Evolutionary conservation across 2,797 vertebrate species (phyloP), one percentile per base, ranked within the genome.

Genomic region (Ctenosaura bakeri): DNA sequence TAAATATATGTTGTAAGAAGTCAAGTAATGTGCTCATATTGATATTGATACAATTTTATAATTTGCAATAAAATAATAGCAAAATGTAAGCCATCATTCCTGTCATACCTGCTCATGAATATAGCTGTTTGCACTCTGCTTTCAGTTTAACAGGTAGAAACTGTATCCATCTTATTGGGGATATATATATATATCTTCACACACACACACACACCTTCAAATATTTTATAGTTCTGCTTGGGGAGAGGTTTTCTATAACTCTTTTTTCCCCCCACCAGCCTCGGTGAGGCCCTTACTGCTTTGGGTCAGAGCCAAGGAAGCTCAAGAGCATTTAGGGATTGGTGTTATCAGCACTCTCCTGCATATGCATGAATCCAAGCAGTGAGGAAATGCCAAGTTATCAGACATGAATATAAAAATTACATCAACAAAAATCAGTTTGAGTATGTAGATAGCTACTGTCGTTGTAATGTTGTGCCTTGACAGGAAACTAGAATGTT

Each of bases 401-500:
- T 64, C 87, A 92, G 85, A 26, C 64, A 20, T 46, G 89, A 26
- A 50, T 87, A 81, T 35, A 93, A 89, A 73, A 83, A 73, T 14
- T 69, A 91, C 88, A 71, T 52, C 32, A 83, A 71, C 90, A 85
- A 88, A 84, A 93, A 74, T 18, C n/a, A 14, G 83, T 81, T 90
- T 85, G n/a, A 85, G 85, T 90, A 62, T 50, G 74, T 26, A 12
- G 24, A 14, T 71, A 22, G 77, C 20, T 87, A 90, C 88, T 79
- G 92, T 90, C 87, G 89, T 64, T 66, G 16, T 81, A 66, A 78
- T 56, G 2, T 83, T 0, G 0, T 86, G n/a, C 90, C 38, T 64
- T 52, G 93, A 87, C 18, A 90, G 42, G 38, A 89, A 89, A 52
- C 83, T 81, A 69, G 81, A 93, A 62, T 73, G 10, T 94, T 83